Evolutionary conservation across 2,888 invertebrate genomes (phyloP).

Genomic region (Agrotis exclamationis): DNA sequence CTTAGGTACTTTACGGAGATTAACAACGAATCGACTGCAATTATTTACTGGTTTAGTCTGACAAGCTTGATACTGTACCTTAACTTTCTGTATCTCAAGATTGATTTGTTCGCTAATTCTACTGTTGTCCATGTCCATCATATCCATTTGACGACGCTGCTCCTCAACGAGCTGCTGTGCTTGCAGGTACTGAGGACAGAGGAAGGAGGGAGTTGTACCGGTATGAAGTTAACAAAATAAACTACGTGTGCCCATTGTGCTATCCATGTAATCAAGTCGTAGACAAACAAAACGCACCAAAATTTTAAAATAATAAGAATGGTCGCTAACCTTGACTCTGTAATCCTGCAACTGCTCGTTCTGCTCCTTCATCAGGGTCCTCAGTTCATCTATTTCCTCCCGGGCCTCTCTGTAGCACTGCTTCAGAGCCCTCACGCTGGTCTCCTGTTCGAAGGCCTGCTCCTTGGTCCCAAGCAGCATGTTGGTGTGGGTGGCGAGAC

Average conservation of each 20-base stretch:
- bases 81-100: slow-evolving; percentile 93
- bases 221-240: no score
- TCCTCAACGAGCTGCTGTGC: slow-evolving; percentile 94
- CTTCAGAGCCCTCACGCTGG: slow-evolving; percentile 83
- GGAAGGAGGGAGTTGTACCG: not conserved
- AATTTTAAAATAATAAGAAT: not conserved
- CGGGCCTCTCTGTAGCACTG: slow-evolving; percentile 92
- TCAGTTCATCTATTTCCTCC: slow-evolving; percentile 91
- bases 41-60: no score
- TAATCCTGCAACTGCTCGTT: slow-evolving; percentile 93
- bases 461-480: slow-evolving; percentile 91
- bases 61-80: slow-evolving; percentile 76
- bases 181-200: slow-evolving; percentile 88
- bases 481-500: slow-evolving; percentile 82
- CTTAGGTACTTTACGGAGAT: no score
- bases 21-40: no score
- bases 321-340: slow-evolving; percentile 90
- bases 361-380: slow-evolving; percentile 92
- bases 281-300: no score
- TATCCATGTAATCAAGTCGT: no score
- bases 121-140: slow-evolving; percentile 94
- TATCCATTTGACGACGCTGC: slow-evolving; percentile 93
- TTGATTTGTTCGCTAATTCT: slow-evolving; percentile 94
- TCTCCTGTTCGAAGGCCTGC: slow-evolving; percentile 91
- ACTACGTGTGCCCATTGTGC: no score